Evolutionary conservation across 2,797 vertebrate genomes (phyloP).

Genomic region (Intellagama lesueurii): DNA sequence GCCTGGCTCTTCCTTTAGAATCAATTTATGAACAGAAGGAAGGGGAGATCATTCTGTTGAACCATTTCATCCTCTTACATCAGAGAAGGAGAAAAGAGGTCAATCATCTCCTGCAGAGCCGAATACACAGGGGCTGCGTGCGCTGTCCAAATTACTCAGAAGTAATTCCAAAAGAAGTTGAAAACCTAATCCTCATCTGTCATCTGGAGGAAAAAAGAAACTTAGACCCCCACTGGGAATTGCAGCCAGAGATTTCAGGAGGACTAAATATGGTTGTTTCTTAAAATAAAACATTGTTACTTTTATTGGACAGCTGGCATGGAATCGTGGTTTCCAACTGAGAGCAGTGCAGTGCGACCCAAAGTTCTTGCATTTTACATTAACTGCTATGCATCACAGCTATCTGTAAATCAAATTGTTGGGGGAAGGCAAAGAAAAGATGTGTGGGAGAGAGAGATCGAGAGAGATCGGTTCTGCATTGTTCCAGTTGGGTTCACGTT

Average conservation of each 20-base stretch:
- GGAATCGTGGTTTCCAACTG: not conserved
- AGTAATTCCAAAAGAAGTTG: conserved; percentile 15
- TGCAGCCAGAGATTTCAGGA: not conserved
- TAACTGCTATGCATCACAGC: not conserved
- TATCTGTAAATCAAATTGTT: too few species aligned
- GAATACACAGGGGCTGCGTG: not conserved
- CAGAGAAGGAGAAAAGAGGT: conserved; percentile 5
- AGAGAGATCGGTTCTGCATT: too few species aligned
- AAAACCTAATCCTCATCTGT: conserved; percentile 8
- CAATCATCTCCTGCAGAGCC: not conserved
- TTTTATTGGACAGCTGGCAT: not conserved
- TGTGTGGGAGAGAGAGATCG: too few species aligned
- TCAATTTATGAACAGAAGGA: conserved; percentile 19
- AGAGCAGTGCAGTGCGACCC: not conserved
- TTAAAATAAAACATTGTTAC: conserved; percentile 3
- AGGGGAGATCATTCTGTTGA: conserved; percentile 17
- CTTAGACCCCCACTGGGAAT: not conserved
- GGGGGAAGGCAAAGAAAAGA: too few species aligned
- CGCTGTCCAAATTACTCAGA: conserved; percentile 7
- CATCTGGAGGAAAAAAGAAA: not conserved
- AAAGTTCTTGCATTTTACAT: conserved; percentile 23
- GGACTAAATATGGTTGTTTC: not conserved
- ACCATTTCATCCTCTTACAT: not conserved
- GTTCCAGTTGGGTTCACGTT: too few species aligned
- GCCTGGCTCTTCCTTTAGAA: not conserved